Conservation (phyloP, 2,113 vertebrate species). For the Gnathonemus echidnorhynchus region DNA sequence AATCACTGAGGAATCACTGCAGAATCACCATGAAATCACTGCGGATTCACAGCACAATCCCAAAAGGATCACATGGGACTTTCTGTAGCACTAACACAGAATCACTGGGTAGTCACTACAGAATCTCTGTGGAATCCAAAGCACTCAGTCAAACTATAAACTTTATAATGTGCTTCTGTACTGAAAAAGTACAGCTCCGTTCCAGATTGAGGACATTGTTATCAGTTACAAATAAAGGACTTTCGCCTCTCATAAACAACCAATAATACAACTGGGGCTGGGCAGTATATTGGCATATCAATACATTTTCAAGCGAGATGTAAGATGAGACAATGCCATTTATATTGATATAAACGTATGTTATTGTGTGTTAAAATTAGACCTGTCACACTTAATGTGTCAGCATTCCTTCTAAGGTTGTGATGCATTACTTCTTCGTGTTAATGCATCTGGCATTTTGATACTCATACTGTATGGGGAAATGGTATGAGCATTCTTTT, state of each 20-base stretch:
- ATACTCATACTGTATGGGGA: background rate
- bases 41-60: background rate
- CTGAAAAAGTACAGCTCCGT: slow-evolving; percentile 33
- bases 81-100: background rate
- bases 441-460: background rate
- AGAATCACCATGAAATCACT: background rate
- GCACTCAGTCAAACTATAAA: slow-evolving; percentile 18
- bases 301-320: background rate
- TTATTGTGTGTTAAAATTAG: background rate
- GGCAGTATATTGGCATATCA: background rate
- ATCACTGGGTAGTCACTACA: background rate
- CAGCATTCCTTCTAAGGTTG: background rate
- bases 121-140: background rate
- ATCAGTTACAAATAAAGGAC: slow-evolving; percentile 38
- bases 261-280: background rate
- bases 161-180: slow-evolving; percentile 33
- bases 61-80: background rate
- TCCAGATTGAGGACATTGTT: slow-evolving; percentile 36
- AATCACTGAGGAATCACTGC: background rate
- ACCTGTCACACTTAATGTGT: background rate
- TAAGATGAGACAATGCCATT: background rate
- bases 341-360: background rate
- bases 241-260: slow-evolving; percentile 37
- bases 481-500: background rate
- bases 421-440: background rate